phyloP scores from a whole-genome alignment of 2,797 vertebrate genomes.

The Chelon auratus region DNA sequence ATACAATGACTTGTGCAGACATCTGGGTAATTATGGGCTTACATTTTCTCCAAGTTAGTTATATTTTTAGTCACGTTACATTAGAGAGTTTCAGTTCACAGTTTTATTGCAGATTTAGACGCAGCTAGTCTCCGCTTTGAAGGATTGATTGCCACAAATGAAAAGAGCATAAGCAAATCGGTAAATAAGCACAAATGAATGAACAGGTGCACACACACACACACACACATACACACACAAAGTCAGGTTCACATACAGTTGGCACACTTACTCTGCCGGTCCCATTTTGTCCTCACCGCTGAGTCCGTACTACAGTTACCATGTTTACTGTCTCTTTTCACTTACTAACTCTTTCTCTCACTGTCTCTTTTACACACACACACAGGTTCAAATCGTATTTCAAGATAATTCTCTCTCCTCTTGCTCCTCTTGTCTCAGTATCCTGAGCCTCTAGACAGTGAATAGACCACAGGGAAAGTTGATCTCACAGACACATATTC shows the following conservation, averaged over 20 bases:
- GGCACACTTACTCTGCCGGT: slow-evolving; percentile 48
- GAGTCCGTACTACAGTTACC: slow-evolving; percentile 72
- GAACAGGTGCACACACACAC: not conserved
- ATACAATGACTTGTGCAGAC: slow-evolving; percentile 57
- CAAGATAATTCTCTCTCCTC: slow-evolving; percentile 77
- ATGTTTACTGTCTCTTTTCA: slow-evolving; percentile 68
- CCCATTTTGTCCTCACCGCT: slow-evolving; percentile 32
- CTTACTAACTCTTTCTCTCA: slow-evolving; percentile 55
- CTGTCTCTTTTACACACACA: slow-evolving; percentile 34
- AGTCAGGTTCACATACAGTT: slow-evolving; percentile 22
- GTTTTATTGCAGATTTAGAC: slow-evolving; percentile 9
- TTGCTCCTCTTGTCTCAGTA: slow-evolving; percentile 77
- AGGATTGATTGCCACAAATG: not conserved
- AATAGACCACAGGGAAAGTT: slow-evolving; percentile 78
- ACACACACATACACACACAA: slow-evolving; percentile 6
- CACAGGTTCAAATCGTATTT: slow-evolving; percentile 71
- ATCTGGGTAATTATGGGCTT: slow-evolving; percentile 52
- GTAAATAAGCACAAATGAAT: not conserved
- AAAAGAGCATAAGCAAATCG: not conserved
- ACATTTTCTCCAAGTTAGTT: slow-evolving; percentile 33
- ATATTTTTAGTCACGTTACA: slow-evolving; percentile 24
- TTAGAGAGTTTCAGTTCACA: not conserved
- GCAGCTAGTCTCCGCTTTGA: not conserved
- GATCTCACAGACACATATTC: slow-evolving; percentile 70
- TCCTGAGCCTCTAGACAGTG: slow-evolving; percentile 73